Evolutionary conservation across 2,113 vertebrate genomes (phyloP).

Genomic region (Bagarius yarrelli): DNA sequence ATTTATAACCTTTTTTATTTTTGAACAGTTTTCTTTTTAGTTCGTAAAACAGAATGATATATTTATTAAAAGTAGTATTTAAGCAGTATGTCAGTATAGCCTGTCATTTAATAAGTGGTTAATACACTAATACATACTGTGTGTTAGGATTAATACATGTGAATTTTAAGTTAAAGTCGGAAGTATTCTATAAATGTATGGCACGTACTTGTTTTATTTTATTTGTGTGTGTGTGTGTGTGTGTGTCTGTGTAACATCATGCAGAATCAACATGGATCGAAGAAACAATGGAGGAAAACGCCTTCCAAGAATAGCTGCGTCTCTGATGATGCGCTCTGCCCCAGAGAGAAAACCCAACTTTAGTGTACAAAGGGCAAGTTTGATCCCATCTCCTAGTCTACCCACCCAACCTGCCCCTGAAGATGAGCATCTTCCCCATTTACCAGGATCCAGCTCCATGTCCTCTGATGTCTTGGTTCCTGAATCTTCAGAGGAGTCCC

Average conservation of each 20-base stretch:
- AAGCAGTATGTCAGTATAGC: neutral
- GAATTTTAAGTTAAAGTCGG: neutral
- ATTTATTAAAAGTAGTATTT: too few species aligned
- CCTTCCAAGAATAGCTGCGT: slow-evolving; percentile 49
- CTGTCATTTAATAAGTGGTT: neutral
- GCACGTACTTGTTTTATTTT: neutral
- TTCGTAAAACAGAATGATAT: too few species aligned
- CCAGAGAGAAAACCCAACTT: slow-evolving; percentile 32
- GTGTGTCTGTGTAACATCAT: neutral
- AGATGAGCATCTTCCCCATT: neutral
- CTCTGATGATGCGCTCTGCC: slow-evolving; percentile 39
- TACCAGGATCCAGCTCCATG: neutral
- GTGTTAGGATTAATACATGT: neutral
- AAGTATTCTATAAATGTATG: neutral
- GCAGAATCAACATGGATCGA: slow-evolving; percentile 13
- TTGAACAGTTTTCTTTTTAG: too few species aligned
- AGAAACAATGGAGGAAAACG: slow-evolving; percentile 34
- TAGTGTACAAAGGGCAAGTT: slow-evolving; percentile 3
- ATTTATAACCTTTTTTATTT: too few species aligned
- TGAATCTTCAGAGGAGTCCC: neutral
- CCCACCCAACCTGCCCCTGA: neutral
- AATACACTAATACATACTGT: neutral
- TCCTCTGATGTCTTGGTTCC: neutral
- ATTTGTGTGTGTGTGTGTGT: neutral
- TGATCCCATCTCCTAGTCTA: neutral